Conservation (phyloP, 2,888 invertebrate species). For the Lepeophtheirus nordmannii region DNA sequence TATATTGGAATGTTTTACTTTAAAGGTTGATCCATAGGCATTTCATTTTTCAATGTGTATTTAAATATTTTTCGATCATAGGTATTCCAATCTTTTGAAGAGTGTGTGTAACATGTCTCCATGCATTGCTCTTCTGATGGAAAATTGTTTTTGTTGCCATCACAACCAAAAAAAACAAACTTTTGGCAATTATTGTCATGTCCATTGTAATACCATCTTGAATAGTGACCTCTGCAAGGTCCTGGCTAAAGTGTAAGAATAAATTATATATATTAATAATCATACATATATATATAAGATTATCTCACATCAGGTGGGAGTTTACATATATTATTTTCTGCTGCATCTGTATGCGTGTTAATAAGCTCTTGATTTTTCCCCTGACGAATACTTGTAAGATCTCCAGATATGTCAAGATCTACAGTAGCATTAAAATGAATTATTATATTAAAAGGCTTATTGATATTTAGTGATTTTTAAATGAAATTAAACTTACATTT, state of each 20-base stretch:
- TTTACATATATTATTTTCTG: slow-evolving; percentile 24
- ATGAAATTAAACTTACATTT: no score
- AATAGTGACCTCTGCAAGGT: slow-evolving; percentile 29
- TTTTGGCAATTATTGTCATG: slow-evolving; percentile 32
- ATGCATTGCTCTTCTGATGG: slow-evolving; percentile 30
- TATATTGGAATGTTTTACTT: not conserved
- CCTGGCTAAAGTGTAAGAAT: slow-evolving; percentile 26
- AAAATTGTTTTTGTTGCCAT: slow-evolving; percentile 38
- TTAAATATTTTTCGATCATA: not conserved
- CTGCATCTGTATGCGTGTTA: no score
- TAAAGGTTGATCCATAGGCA: not conserved
- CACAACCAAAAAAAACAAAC: slow-evolving; percentile 39
- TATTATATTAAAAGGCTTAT: no score
- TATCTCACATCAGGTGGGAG: slow-evolving; percentile 26
- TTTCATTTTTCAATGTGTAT: not conserved
- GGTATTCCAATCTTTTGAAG: not conserved
- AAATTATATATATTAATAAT: not conserved
- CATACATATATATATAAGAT: not conserved
- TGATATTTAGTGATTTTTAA: no score
- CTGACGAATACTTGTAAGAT: no score
- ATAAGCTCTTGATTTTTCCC: no score
- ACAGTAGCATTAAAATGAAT: no score
- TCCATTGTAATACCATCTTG: slow-evolving; percentile 34
- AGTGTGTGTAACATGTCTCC: not conserved
- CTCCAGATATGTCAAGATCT: no score